Percentiles rank a stretch among this genome's conserved stretches.
phyloP scores from a whole-genome alignment of 2,888 invertebrate species.

The Tipula lateralis region DNA sequence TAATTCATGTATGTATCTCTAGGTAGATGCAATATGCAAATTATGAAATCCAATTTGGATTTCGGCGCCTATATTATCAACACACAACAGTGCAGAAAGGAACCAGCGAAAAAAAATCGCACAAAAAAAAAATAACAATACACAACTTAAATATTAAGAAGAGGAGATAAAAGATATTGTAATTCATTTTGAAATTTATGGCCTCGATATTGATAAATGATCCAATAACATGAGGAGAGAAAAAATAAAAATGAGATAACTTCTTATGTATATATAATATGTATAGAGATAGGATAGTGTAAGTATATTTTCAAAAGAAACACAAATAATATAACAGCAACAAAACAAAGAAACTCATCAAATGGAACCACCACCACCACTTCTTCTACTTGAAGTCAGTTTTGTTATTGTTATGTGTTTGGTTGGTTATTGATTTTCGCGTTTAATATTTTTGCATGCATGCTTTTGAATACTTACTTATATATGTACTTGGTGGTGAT shows the following conservation, averaged over 20 bases:
- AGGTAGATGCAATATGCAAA: constrained; percentile 20
- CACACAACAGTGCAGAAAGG: neutral
- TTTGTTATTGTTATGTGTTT: neutral
- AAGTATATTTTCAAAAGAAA: neutral
- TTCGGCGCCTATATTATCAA: constrained; percentile 28
- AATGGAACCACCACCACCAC: neutral
- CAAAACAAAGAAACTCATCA: constrained; percentile 11
- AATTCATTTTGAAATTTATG: constrained; percentile 27
- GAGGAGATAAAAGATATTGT: constrained; percentile 13
- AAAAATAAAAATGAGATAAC: constrained; percentile 12
- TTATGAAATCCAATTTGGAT: constrained; percentile 29
- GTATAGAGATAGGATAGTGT: constrained; percentile 2
- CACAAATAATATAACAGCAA: neutral
- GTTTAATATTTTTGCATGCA: neutral
- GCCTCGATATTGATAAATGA: constrained; percentile 28
- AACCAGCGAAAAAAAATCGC: neutral
- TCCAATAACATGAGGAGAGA: constrained; percentile 27
- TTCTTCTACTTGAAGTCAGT: neutral
- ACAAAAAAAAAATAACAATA: neutral
- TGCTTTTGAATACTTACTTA: neutral
- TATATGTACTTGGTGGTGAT: neutral
- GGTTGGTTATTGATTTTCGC: constrained; percentile 19
- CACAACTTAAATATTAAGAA: neutral
- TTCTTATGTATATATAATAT: no score
- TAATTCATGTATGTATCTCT: constrained; percentile 24